phyloP scores from a whole-genome alignment of 1,140 invertebrate genomes.

The Trichonephila clavipes region DNA sequence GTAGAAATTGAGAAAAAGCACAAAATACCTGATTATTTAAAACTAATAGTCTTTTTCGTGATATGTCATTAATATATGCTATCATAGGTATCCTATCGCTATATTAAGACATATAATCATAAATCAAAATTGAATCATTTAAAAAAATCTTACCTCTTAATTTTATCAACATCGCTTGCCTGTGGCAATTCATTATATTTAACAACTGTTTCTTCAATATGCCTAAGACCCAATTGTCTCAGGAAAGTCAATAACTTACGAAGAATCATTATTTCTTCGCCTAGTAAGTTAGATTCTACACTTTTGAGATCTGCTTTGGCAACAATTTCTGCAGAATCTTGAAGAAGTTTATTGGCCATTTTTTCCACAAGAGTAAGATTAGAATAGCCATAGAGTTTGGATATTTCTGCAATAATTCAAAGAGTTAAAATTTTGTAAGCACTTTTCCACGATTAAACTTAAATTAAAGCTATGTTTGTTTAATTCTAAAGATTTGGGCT shows the following conservation, averaged over 20 bases:
- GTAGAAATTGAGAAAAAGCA: too few species aligned
- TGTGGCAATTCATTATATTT: not conserved
- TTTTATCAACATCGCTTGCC: not conserved
- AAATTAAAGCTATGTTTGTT: too few species aligned
- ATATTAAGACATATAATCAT: too few species aligned
- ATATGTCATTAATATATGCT: too few species aligned
- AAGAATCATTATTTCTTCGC: constrained; percentile 17
- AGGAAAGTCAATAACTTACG: not conserved
- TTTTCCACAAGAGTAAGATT: too few species aligned
- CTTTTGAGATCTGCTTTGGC: not conserved
- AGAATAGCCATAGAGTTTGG: not conserved
- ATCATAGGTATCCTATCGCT: too few species aligned
- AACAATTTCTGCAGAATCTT: not conserved
- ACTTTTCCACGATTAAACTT: too few species aligned
- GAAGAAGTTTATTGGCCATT: not conserved
- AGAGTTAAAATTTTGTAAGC: not conserved
- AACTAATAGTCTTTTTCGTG: too few species aligned
- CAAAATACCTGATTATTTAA: too few species aligned
- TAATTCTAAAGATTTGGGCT: too few species aligned
- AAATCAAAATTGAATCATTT: too few species aligned
- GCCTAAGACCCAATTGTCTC: not conserved
- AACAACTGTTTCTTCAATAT: not conserved
- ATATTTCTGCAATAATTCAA: not conserved
- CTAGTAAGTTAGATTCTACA: not conserved
- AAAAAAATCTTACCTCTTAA: not conserved